Evolutionary conservation across 2,888 invertebrate genomes (phyloP).

Genomic region (Selenia dentaria): DNA sequence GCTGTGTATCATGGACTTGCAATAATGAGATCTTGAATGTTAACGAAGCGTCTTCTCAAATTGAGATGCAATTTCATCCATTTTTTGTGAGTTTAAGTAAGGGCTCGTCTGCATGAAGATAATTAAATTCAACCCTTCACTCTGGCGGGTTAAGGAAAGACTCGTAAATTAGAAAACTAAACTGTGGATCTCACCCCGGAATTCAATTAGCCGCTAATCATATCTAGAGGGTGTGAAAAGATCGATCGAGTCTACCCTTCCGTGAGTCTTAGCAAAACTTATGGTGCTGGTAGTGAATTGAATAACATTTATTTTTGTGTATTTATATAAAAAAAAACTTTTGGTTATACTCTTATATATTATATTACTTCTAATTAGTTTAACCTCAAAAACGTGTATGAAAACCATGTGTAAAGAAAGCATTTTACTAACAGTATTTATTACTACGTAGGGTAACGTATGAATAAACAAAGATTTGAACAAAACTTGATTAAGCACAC

Average conservation of each 20-base stretch:
- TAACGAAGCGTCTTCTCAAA: conserved; percentile 47
- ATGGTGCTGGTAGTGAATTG: conserved; percentile 27
- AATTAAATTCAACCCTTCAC: conserved; percentile 82
- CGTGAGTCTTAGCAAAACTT: conserved; percentile 47
- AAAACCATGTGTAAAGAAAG: no score
- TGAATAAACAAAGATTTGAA: no score
- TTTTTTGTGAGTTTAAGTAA: conserved; percentile 62
- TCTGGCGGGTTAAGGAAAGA: conserved; percentile 72
- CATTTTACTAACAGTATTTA: no score
- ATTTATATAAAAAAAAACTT: no score
- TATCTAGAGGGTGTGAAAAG: conserved; percentile 80
- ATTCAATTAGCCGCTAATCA: conserved; percentile 84
- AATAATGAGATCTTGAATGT: conserved; percentile 44
- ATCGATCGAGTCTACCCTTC: conserved; percentile 72
- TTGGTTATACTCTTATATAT: no score
- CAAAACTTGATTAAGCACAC: no score
- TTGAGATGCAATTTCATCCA: conserved; percentile 61
- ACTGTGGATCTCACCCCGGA: conserved; percentile 80
- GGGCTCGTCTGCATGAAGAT: conserved; percentile 63
- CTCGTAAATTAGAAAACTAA: conserved; percentile 84
- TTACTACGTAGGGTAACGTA: no score
- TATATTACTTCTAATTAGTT: no score
- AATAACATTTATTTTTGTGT: no score
- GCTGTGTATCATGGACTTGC: conserved; percentile 36
- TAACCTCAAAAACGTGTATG: no score